Base-by-base conservation (phyloP, 1,140 invertebrate species). In the Euglossa dilemma region DNA sequence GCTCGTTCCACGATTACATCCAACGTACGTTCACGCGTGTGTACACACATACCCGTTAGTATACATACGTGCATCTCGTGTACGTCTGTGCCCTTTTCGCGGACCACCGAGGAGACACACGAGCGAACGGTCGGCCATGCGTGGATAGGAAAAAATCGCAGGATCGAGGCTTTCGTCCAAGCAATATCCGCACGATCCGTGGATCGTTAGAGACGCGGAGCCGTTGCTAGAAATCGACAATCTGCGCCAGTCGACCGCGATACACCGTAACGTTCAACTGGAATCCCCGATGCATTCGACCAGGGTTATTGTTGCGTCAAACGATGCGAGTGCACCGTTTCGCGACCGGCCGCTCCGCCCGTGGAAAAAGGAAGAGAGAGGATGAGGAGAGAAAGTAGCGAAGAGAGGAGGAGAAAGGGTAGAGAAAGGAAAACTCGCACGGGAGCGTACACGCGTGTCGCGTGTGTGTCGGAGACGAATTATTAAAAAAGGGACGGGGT, bases 271-370 rank as follows among this genome's bases (percentile, higher is more conserved):
- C 77, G 75, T 25, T 61, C 18, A 43, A 52, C 25, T 45, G 43
- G 50, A 50, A 6, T 36, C 23, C 36, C 50, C 23, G 28, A 36
- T 28, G 75, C 52, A 78, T 78, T 69, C 63, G 75, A 36, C 52
- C n/a, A 16, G 54, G 52, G 43, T 78, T 78, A 78, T 78, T 69
- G 76, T 78, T 70, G 23, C 28, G 76, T 78, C 52, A 78, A 78
- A 47, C 64, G 76, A 78, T 9, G 28, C 52, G 64, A 56, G 23
- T 69, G 52, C 76, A 47, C 36, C 36, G n/a, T 64, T 43, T 23
- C 28, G 36, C 36, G 20, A 36, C 59, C 36, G 43, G 14, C 43
- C 28, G n/a, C n/a, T n/a, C n/a, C n/a, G n/a, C 28, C n/a, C 20
- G 25, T 20, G 8, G 1, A 45, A n/a, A 14, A 67, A 67, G 16